Percentiles rank a stretch among this genome's conserved stretches.
phyloP scores from a whole-genome alignment of 2,797 vertebrate species.

The Macropus fuliginosus region DNA sequence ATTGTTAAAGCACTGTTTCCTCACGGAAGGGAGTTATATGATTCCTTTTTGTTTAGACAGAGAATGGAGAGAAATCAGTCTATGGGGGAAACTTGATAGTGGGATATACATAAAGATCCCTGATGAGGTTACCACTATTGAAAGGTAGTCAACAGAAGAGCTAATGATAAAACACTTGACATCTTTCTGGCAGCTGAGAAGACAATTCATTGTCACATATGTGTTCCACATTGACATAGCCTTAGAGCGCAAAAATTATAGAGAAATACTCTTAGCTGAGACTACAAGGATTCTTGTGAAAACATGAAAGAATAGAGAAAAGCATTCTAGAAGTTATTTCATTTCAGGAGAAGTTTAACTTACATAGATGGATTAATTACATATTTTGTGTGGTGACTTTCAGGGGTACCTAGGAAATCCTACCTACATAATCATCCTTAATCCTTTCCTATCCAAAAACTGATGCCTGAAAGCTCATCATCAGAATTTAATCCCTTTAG shows the following conservation, averaged over 20 bases:
- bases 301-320: neutral
- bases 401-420: neutral
- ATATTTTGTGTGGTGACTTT: neutral
- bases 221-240: too few species aligned
- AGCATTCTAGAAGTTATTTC: neutral
- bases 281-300: neutral
- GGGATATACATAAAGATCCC: too few species aligned
- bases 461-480: neutral
- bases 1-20: too few species aligned
- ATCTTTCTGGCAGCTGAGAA: neutral
- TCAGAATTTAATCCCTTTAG: neutral
- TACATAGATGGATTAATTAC: neutral
- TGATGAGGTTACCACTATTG: neutral
- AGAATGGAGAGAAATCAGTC: too few species aligned
- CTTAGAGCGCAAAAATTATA: neutral
- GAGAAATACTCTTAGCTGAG: neutral
- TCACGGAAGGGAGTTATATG: too few species aligned
- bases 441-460: neutral
- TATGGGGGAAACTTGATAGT: too few species aligned
- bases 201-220: neutral
- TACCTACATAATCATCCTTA: neutral
- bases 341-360: neutral
- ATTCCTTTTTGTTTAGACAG: too few species aligned
- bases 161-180: neutral
- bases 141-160: neutral